Conservation (phyloP, 2,888 invertebrate species). For the Patella pellucida region DNA sequence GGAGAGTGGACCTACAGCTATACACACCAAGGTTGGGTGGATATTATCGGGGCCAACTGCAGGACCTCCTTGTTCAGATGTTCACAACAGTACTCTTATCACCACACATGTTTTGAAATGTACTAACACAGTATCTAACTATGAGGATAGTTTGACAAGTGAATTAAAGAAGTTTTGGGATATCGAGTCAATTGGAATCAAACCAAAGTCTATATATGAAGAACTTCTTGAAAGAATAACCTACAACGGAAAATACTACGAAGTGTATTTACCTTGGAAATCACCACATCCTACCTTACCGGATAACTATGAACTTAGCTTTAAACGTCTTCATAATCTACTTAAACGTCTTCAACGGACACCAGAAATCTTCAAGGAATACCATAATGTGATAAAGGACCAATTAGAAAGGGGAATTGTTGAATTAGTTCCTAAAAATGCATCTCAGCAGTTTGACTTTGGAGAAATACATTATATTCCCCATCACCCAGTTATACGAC, state of each 20-base stretch:
- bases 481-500: background rate
- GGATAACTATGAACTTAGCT: background rate
- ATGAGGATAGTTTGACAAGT: background rate
- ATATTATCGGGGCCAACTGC: background rate
- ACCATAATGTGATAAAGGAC: background rate
- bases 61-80: background rate
- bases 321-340: background rate
- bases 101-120: background rate
- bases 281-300: background rate
- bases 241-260: background rate
- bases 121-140: background rate
- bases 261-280: background rate
- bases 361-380: background rate
- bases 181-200: background rate
- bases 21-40: conserved; percentile 3
- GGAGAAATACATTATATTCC: background rate
- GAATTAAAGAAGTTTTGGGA: background rate
- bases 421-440: background rate
- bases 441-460: background rate
- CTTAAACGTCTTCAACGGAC: background rate
- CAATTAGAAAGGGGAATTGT: background rate
- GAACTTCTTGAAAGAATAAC: background rate
- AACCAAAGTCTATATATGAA: background rate
- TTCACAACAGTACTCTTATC: background rate
- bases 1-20: background rate